Evolutionary conservation across 2,888 invertebrate genomes (phyloP).

Genomic region (Torymus tubicola): DNA sequence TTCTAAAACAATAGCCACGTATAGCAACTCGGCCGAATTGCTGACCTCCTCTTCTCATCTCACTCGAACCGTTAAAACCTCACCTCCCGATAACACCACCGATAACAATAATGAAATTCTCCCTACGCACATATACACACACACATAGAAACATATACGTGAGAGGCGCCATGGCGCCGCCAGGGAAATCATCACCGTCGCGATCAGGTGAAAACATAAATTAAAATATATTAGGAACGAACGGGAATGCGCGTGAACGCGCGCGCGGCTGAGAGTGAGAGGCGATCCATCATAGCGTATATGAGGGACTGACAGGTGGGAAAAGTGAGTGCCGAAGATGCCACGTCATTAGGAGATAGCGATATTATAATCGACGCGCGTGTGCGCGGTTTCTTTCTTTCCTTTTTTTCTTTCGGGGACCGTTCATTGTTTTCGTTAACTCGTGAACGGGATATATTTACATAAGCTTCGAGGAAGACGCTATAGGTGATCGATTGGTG

Average conservation of each 20-base stretch:
- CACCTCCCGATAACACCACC: constrained; percentile 4
- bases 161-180: constrained; percentile 34
- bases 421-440: constrained; percentile 23
- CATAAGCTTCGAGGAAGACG: constrained; percentile 2
- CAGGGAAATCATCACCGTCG: constrained; percentile 58
- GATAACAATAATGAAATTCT: constrained; percentile 36
- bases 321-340: constrained; percentile 59
- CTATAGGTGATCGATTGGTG: constrained; percentile 7
- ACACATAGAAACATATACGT: no score
- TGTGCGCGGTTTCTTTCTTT: constrained; percentile 16
- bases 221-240: constrained; percentile 65
- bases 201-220: constrained; percentile 68
- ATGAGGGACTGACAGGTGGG: constrained; percentile 60
- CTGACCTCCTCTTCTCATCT: no score
- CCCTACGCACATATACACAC: neutral
- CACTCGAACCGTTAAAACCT: neutral
- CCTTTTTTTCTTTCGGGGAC: neutral
- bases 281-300: constrained; percentile 66
- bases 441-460: constrained; percentile 27
- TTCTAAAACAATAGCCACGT: no score
- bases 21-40: no score
- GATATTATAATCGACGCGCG: constrained; percentile 33
- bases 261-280: constrained; percentile 14
- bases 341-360: constrained; percentile 62
- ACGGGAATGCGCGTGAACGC: constrained; percentile 35